These are phyloP conservation scores for Drosophila putrida DNA, from an alignment of 2,888 invertebrate species.

Conservation along the genomic window DNA sequence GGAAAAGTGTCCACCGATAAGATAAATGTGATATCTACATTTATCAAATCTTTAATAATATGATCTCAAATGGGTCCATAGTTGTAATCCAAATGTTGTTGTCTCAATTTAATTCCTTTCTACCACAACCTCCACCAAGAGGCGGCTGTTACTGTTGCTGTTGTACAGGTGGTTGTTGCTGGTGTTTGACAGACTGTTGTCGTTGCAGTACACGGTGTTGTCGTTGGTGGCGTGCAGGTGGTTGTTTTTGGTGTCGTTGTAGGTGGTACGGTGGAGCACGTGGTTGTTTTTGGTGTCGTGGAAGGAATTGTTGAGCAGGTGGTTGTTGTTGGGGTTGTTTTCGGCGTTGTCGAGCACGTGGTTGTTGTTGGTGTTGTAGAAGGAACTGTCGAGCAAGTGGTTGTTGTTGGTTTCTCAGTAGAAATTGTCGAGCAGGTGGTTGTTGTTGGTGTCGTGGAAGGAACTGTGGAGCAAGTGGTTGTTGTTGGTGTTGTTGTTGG, in stretches of 20 bases:
- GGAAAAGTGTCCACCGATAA: background rate
- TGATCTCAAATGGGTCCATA: background rate
- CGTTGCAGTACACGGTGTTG: constrained; percentile 3
- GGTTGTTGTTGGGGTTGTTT: background rate
- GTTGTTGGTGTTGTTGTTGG: background rate
- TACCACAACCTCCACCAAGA: constrained; percentile 24
- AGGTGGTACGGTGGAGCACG: background rate
- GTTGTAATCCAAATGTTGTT: background rate
- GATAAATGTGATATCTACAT: no score
- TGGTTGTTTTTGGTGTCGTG: background rate
- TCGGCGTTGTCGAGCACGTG: background rate
- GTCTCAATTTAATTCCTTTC: background rate
- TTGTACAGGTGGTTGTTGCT: constrained; percentile 5
- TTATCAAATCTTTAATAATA: background rate
- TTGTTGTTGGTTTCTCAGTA: background rate
- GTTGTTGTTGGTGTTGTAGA: constrained; percentile 1
- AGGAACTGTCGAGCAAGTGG: background rate
- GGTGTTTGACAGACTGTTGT: constrained; percentile 4
- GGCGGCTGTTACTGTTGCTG: background rate
- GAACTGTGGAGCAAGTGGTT: no score
- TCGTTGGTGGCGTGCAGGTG: constrained; percentile 6
- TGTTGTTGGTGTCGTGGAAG: no score
- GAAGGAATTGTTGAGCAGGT: background rate
- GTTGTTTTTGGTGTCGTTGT: background rate
- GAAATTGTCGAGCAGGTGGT: background rate